Conservation (phyloP, 2,888 invertebrate species). For the Noctua fimbriata region DNA sequence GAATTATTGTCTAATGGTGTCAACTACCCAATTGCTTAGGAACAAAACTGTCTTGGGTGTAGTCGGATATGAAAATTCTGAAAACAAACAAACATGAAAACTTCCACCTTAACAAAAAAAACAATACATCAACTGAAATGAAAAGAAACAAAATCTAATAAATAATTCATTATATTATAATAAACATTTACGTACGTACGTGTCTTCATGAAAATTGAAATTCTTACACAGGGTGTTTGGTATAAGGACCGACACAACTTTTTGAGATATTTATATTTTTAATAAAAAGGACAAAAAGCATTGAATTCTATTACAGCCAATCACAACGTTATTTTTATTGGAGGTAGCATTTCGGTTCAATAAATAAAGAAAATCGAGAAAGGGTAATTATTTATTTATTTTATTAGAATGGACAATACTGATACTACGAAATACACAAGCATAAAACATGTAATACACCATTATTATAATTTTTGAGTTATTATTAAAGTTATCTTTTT, state of each 20-base stretch:
- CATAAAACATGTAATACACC: background rate
- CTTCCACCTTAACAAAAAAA: constrained; percentile 6
- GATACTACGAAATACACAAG: background rate
- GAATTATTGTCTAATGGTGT: no score
- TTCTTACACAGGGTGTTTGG: constrained; percentile 47
- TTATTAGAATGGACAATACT: background rate
- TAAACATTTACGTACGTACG: constrained; percentile 62
- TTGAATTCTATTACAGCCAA: background rate
- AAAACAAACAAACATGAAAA: constrained; percentile 24
- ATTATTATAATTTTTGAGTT: background rate
- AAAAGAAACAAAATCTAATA: constrained; percentile 55
- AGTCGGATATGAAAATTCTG: no score
- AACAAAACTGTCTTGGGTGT: no score
- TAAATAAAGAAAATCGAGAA: background rate
- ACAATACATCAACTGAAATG: constrained; percentile 49
- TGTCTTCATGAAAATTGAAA: constrained; percentile 72
- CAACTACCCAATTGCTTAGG: no score
- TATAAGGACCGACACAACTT: background rate
- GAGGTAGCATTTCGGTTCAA: background rate
- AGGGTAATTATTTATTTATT: background rate
- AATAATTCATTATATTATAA: constrained; percentile 68
- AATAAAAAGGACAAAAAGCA: background rate
- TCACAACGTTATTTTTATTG: background rate
- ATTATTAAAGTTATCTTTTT: background rate
- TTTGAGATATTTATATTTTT: background rate